Evolutionary conservation across 2,888 invertebrate genomes (phyloP), one percentile per base, ranked within the genome.

Genomic region (Falcaria lacertinaria): DNA sequence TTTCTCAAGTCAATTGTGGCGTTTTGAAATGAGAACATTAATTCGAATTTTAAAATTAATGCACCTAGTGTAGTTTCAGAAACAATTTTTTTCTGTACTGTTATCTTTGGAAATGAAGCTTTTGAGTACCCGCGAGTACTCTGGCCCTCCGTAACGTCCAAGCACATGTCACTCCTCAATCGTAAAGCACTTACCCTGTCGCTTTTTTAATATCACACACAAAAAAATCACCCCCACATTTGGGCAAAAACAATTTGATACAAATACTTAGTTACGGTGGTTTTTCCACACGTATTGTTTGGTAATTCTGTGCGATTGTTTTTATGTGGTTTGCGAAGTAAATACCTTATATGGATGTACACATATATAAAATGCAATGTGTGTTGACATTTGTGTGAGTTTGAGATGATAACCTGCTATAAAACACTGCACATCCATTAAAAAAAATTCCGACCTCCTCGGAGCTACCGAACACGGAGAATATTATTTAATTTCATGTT

Each of bases 151-250:
- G 34, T 47, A 41, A 47, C 65, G 71, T 73, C 78, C 75, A 62
- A 64, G 58, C 79, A 74, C 72, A 73, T 75, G 79, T 74, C 75
- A 67, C 79, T 65, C 54, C 51, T 43, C 77, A 79, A 87, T 87
- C 73, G 74, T 75, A 85, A 77, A 68, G 60, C 71, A 82, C 82
- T 87, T 81, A 82, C 69, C 62, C 48, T 47, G 68, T 63, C 64
- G 60, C 68, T 74, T 86, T 87, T 86, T 86, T 85, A 86, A 84
- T 84, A 85, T 69, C 58, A 63, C 54, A 58, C 61, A 56, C 62
- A 62, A 63, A 80, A 81, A 79, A 7, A 81, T 74, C 67, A 57
- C 57, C 59, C 54, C 41, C 39, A 45, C 47, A 45, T 55, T 57
- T 48, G 56, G 58, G 48, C 65, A 72, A 74, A 82, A 82, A 83